Conservation (phyloP, 2,888 invertebrate genomes). For the Noctuana brunneofusca region DNA sequence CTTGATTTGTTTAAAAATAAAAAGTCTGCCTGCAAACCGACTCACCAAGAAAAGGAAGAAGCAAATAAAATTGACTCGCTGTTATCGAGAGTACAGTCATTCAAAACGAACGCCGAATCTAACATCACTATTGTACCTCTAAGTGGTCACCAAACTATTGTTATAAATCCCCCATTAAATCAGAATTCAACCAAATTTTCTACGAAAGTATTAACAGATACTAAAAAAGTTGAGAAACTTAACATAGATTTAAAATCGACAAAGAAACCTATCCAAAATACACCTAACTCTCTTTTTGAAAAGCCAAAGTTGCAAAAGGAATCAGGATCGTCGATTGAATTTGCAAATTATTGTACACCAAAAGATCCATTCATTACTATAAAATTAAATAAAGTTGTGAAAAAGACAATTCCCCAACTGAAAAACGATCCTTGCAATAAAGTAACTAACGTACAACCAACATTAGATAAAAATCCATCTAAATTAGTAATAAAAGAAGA, state of each 20-base stretch:
- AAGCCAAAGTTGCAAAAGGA: constrained; percentile 43
- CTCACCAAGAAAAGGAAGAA: constrained; percentile 57
- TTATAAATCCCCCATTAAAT: constrained; percentile 72
- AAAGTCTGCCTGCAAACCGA: constrained; percentile 36
- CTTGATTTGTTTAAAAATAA: constrained; percentile 46
- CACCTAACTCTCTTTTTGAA: not conserved
- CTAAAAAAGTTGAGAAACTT: constrained; percentile 25
- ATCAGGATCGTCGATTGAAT: constrained; percentile 53
- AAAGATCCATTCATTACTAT: constrained; percentile 76
- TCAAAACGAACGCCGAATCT: constrained; percentile 75
- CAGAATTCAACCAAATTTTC: constrained; percentile 49
- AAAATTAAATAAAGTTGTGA: constrained; percentile 75
- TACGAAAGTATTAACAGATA: constrained; percentile 37
- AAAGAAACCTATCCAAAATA: constrained; percentile 32
- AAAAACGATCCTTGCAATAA: constrained; percentile 67
- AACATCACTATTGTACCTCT: constrained; percentile 75
- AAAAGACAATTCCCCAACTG: constrained; percentile 71
- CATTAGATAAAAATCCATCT: constrained; percentile 68
- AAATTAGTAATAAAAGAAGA: constrained; percentile 73
- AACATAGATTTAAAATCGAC: constrained; percentile 37
- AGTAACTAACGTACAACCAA: constrained; percentile 59
- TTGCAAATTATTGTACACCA: constrained; percentile 53
- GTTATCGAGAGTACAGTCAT: constrained; percentile 73
- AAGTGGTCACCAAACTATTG: constrained; percentile 81
- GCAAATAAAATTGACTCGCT: constrained; percentile 50